Conservation (phyloP, 2,797 vertebrate genomes). For the Amblyraja radiata region DNA sequence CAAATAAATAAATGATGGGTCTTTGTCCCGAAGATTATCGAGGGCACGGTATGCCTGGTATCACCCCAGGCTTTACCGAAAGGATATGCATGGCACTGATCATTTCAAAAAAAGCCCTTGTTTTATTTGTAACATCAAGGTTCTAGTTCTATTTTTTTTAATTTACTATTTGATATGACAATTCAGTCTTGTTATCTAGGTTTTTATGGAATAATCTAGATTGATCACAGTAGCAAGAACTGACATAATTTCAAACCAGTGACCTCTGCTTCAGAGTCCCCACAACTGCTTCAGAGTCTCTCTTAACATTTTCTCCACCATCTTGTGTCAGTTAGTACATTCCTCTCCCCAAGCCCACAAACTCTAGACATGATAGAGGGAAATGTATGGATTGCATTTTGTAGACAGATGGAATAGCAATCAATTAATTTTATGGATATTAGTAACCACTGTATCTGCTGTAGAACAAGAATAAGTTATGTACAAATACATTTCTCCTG, state of each 20-base stretch:
- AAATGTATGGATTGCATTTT: neutral
- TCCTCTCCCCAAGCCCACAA: neutral
- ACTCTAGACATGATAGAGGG: neutral
- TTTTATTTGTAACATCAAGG: neutral
- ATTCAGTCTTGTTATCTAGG: neutral
- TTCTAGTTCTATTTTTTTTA: neutral
- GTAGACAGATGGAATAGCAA: neutral
- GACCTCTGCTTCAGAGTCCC: neutral
- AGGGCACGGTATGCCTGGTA: neutral
- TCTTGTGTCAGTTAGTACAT: neutral
- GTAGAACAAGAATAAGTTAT: neutral
- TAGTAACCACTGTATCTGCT: neutral
- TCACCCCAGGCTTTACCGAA: neutral
- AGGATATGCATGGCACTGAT: neutral
- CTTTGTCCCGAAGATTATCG: too few relatives aligned
- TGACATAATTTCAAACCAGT: neutral
- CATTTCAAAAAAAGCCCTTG: neutral
- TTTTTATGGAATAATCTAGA: neutral
- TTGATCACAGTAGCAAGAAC: neutral
- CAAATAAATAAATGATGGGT: too few relatives aligned
- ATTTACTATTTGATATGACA: neutral
- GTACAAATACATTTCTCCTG: neutral
- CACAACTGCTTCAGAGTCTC: neutral
- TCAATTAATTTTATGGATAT: neutral
- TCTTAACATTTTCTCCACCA: neutral